A percentile compares a stretch with the other conserved stretches of the same genome.
phyloP scores from a whole-genome alignment of 2,888 invertebrate genomes.

The Coleophora flavipennella region DNA sequence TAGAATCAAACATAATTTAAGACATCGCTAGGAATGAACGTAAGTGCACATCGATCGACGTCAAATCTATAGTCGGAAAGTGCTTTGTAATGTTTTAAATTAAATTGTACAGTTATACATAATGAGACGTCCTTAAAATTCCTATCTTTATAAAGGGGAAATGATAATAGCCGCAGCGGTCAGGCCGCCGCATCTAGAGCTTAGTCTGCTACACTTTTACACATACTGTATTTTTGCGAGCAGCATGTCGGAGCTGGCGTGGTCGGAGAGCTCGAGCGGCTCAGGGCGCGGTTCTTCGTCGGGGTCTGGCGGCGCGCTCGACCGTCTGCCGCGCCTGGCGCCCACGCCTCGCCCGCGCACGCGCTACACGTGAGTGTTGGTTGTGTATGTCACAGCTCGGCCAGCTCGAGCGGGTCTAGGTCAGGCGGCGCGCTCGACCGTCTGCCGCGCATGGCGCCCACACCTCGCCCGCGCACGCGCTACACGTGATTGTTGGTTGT shows the following conservation, averaged over 20 bases:
- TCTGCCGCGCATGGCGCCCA: slow-evolving; percentile 48
- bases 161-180: no score
- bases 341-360: slow-evolving; percentile 51
- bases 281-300: slow-evolving; percentile 65
- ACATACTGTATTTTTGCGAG: no score
- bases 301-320: slow-evolving; percentile 48
- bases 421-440: slow-evolving; percentile 46
- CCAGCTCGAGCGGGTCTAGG: slow-evolving; percentile 64
- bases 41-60: no score
- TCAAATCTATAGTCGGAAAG: no score
- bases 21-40: no score
- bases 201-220: no score
- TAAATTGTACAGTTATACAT: no score
- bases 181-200: no score
- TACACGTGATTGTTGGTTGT: slow-evolving; percentile 46
- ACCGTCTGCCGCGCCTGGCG: slow-evolving; percentile 48
- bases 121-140: no score
- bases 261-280: slow-evolving; percentile 66
- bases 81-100: no score
- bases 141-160: no score
- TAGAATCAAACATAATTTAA: no score
- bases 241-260: slow-evolving; percentile 57
- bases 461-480: slow-evolving; percentile 49
- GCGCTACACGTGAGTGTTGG: slow-evolving; percentile 43
- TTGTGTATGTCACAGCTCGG: slow-evolving; percentile 58